Percentiles rank a stretch among this genome's conserved stretches.
Evolutionary conservation across 2,888 invertebrate genomes (phyloP).

Genomic region (Creontiades dilutus): DNA sequence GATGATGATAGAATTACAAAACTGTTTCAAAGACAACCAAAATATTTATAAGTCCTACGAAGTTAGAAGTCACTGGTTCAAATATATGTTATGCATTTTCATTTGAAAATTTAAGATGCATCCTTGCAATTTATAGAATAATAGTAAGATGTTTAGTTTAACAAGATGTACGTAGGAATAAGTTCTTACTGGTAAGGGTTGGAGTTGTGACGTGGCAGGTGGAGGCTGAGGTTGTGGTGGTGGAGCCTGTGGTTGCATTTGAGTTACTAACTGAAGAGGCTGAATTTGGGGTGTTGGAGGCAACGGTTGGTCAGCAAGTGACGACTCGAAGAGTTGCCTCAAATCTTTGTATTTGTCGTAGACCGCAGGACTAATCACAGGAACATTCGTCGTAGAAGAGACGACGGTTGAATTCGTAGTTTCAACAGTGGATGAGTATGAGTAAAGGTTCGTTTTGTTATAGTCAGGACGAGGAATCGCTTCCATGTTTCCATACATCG

Average conservation of each 20-base stretch:
- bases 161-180: too few species aligned
- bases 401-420: background rate
- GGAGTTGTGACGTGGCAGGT: too few species aligned
- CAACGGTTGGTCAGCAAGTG: conserved; percentile 54
- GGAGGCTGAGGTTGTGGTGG: too few species aligned
- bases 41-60: too few species aligned
- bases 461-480: conserved; percentile 56
- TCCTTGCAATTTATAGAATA: too few species aligned
- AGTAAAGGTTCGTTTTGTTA: conserved; percentile 28
- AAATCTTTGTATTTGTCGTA: conserved; percentile 58
- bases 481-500: conserved; percentile 70
- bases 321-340: conserved; percentile 54
- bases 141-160: too few species aligned
- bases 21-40: too few species aligned
- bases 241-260: background rate
- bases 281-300: conserved; percentile 37
- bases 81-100: too few species aligned
- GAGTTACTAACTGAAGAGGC: background rate
- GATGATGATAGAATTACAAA: too few species aligned
- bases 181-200: too few species aligned
- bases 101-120: too few species aligned
- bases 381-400: background rate
- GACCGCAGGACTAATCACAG: background rate
- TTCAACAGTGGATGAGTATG: conserved; percentile 12
- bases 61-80: too few species aligned